Base-by-base conservation (phyloP, 2,113 vertebrate genomes). In the Apistogramma diplotaenia region DNA sequence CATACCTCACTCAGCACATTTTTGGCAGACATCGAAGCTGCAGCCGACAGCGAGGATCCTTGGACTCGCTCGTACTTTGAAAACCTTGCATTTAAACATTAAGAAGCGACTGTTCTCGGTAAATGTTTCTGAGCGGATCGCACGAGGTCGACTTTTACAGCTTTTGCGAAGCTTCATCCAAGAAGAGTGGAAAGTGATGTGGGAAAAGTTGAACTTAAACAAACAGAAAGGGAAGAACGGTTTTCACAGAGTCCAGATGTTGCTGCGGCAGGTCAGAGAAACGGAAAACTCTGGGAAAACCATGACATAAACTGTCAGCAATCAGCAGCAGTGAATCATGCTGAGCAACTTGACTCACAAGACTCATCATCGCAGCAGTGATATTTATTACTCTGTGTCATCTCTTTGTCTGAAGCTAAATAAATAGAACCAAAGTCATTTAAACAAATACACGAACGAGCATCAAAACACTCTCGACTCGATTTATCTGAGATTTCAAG, bases 281-380 rank as follows among this genome's bases (percentile, higher is more conserved):
- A 92, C 73, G 85, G 87, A 92, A 93, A 92, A 77, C 37, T 75
- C 43, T 72, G 67, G 87, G 90, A 91, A 93, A 93, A 91, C 91
- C 88, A 90, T 93, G 92, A 94, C 92, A 93, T 89, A 84, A 93
- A 89, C 75, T 62, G 77, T 81, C 85, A 82, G 89, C 85, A 86
- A 87, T 89, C 91, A 92, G 78, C 83, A 76, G 88, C 90, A 37
- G 62, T 93, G 88, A 94, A 83, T 94, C 92, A 94, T 57, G 74
- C 84, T 37, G 82, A 83, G 82, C 87, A 77, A 53, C 77, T 72
- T 35, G 8, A 77, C 78, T 85, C 75, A 84, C 81, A 74, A 79
- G 83, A 33, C 80, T 76, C 90, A 62, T 85, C 82, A 85, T 81
- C 80, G 25, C 33, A 77, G 29, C 23, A 12, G 27, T 81, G 78